These are phyloP conservation scores for Morpho deidamia DNA, from an alignment of 2,888 invertebrate species.

Conservation along the genomic window DNA sequence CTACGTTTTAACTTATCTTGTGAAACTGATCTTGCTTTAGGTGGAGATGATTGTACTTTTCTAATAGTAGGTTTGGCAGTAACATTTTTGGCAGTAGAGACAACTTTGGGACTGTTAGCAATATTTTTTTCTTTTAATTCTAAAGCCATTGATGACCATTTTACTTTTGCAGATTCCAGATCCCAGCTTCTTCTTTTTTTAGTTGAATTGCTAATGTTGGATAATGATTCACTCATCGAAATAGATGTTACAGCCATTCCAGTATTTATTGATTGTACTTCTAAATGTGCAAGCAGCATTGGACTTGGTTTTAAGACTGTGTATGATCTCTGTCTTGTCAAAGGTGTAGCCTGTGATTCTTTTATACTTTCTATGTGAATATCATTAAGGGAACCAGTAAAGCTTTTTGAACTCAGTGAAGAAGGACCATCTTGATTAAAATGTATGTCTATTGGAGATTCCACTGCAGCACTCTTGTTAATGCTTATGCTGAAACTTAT, in stretches of 20 bases:
- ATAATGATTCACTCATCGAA: constrained; percentile 71
- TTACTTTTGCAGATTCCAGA: constrained; percentile 64
- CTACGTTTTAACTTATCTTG: constrained; percentile 35
- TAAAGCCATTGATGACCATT: constrained; percentile 72
- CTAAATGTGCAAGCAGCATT: constrained; percentile 81
- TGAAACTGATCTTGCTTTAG: constrained; percentile 35
- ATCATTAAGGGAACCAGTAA: constrained; percentile 68
- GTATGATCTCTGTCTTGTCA: constrained; percentile 87
- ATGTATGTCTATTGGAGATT: constrained; percentile 32
- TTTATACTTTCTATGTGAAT: constrained; percentile 53
- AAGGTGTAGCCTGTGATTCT: constrained; percentile 38
- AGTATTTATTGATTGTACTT: constrained; percentile 66
- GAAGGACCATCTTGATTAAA: constrained; percentile 44
- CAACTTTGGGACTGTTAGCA: constrained; percentile 10
- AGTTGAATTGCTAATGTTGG: constrained; percentile 44
- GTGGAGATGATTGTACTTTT: constrained; percentile 30
- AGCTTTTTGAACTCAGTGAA: constrained; percentile 57
- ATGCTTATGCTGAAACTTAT: constrained; percentile 34
- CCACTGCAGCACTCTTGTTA: constrained; percentile 33
- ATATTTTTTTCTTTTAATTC: constrained; percentile 47
- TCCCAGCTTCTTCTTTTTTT: constrained; percentile 71
- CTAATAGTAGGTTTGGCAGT: constrained; percentile 23
- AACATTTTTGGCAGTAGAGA: constrained; percentile 11
- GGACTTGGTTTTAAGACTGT: constrained; percentile 88
- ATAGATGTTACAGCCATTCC: constrained; percentile 68